Evolutionary conservation across 2,113 vertebrate species (phyloP), one percentile per base, ranked within the genome.

Genomic region (Scomber colias): DNA sequence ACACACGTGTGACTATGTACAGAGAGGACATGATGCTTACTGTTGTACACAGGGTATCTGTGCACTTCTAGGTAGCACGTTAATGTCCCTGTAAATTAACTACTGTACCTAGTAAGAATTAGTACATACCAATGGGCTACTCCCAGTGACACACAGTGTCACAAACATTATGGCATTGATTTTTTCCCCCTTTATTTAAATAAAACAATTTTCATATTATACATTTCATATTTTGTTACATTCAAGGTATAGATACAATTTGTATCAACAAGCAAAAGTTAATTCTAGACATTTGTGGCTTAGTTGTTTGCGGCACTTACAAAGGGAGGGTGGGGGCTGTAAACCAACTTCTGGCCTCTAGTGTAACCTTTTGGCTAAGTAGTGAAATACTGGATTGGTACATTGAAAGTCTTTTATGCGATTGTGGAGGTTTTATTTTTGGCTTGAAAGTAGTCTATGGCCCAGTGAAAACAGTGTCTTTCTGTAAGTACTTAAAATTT

Each of bases 211-310:
- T 96, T 96, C 91, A 95, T 96, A 96, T 94, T 96, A 94, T 97
- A 97, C 96, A 98, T 91, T 94, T 96, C 86, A 92, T 94, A 92
- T 93, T 95, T 96, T 96, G 96, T 95, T 97, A 99, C 97, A 99
- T 96, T 97, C 96, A 97, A 97, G 96, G 97, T 97, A 97, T 95
- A 97, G 98, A 99, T 99, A 99, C 96, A 99, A 98, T 99, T 99
- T 99, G 97, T 98, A 99, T 99, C 97, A 99, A 99, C 97, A 98
- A 97, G 96, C 97, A 97, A 97, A 98, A 96, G 97, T 98, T 97
- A 95, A 97, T 98, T 98, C 97, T 97, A 95, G 95, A 96, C 97
- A 97, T 97, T 97, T 97, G 96, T 97, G 96, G 95, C 96, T 95
- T 96, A 95, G 95, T 93, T 95, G 93, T 96, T 96, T 97, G 97